Conservation (phyloP, 2,113 vertebrate genomes). For the Nyctibius bracteatus region DNA sequence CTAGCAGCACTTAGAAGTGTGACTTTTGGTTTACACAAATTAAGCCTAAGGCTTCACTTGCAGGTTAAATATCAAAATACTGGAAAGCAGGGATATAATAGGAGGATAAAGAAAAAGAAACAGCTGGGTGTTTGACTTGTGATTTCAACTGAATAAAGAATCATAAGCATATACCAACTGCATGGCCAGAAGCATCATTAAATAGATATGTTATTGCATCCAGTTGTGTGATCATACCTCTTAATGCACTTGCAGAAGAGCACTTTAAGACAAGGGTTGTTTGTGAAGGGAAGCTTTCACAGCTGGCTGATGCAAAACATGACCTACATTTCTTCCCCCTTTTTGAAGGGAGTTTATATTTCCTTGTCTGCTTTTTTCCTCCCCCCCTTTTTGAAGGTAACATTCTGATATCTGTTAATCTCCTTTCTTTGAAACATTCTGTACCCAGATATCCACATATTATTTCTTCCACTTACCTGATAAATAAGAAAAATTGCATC, state of each 20-base stretch:
- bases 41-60: background rate
- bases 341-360: background rate
- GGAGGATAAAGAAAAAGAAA: background rate
- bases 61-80: conserved; percentile 6
- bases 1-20: conserved; percentile 9
- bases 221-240: background rate
- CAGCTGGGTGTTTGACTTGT: background rate
- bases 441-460: background rate
- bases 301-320: background rate
- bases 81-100: background rate
- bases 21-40: conserved; percentile 14
- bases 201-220: background rate
- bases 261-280: background rate
- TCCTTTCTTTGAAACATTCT: background rate
- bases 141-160: background rate
- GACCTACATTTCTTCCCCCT: background rate
- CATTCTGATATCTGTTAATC: background rate
- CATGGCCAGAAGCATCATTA: background rate
- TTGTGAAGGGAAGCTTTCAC: background rate
- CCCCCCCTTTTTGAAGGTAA: background rate
- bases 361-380: background rate
- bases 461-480: background rate
- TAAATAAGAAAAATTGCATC: background rate
- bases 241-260: background rate
- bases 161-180: background rate